Evolutionary conservation across 2,888 invertebrate species (phyloP).

Genomic region (Prosopocoilus inquinatus): DNA sequence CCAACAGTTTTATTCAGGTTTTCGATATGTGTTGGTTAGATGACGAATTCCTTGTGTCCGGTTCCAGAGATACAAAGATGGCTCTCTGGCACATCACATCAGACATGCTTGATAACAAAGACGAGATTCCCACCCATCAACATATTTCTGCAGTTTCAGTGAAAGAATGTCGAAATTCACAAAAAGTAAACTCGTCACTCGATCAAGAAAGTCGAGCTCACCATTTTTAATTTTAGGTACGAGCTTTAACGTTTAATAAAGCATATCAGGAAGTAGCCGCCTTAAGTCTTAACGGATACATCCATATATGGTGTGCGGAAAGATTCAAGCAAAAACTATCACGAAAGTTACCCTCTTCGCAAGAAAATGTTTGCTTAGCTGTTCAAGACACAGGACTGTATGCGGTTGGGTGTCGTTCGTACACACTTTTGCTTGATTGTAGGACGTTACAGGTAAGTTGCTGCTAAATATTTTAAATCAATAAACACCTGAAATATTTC

Average conservation of each 20-base stretch:
- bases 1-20: constrained; percentile 47
- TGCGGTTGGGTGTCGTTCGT: constrained; percentile 92
- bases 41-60: constrained; percentile 92
- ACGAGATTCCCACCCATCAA: constrained; percentile 54
- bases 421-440: constrained; percentile 86
- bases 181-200: constrained; percentile 48
- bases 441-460: constrained; percentile 70
- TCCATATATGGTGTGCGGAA: constrained; percentile 91
- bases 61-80: constrained; percentile 87
- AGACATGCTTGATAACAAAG: constrained; percentile 47
- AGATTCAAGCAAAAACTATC: constrained; percentile 86
- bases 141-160: constrained; percentile 68
- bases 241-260: constrained; percentile 85
- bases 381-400: constrained; percentile 84
- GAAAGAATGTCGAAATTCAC: constrained; percentile 77
- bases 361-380: constrained; percentile 92
- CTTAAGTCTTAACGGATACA: constrained; percentile 87
- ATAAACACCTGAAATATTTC: constrained; percentile 19
- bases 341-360: constrained; percentile 81
- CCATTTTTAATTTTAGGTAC: constrained; percentile 52
- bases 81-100: constrained; percentile 81
- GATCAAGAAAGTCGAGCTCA: neutral
- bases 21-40: constrained; percentile 95
- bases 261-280: constrained; percentile 86
- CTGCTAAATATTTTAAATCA: too few species aligned